Evolutionary conservation across 2,113 vertebrate genomes (phyloP), one percentile per base, ranked within the genome.

Genomic region (Trichomycterus rosablanca): DNA sequence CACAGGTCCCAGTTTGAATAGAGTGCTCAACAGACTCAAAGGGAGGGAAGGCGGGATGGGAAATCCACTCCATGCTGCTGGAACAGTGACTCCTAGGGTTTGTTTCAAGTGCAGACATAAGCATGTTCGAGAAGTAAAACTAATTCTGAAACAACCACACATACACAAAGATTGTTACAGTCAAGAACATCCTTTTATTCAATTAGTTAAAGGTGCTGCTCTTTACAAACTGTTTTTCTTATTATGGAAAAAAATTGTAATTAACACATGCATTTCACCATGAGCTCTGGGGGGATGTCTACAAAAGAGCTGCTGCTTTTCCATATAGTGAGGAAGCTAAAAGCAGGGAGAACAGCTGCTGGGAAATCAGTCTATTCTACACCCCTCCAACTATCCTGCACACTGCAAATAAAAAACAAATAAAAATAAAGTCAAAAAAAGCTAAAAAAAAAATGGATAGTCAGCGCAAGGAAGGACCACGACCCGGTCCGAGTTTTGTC

Each of bases 181-280:
- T 87, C 81, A 83, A 89, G 88, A 90, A 91, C 89, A 88, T 89
- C 86, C 87, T 89, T 90, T 90, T 88, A 90, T 89, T 89, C 84
- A 88, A 89, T 86, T 86, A 87, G 82, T 86, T 88, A 82, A 88
- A 87, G 81, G 87, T 79, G 76, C 72, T 88, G 87, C 82, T 88
- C 88, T 85, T 82, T 82, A 82, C 78, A 85, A 88, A 89, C 86
- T 89, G 88, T 79, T 80, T 78, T 80, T 80, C 71, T 82, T 88
- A 88, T 89, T 89, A 89, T 89, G 86, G 88, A 89, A 89, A 89
- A 89, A 89, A 89, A 88, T 84, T 84, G 84, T 88, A 88, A 87
- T 89, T 88, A 89, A 89, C 86, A 89, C 88, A 89, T 89, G 88
- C 88, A 89, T 89, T 89, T 88, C 85, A 87, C 87, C 88, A 78